Conservation (phyloP, 1,140 invertebrate genomes). For the Cecropterus lyciades region DNA sequence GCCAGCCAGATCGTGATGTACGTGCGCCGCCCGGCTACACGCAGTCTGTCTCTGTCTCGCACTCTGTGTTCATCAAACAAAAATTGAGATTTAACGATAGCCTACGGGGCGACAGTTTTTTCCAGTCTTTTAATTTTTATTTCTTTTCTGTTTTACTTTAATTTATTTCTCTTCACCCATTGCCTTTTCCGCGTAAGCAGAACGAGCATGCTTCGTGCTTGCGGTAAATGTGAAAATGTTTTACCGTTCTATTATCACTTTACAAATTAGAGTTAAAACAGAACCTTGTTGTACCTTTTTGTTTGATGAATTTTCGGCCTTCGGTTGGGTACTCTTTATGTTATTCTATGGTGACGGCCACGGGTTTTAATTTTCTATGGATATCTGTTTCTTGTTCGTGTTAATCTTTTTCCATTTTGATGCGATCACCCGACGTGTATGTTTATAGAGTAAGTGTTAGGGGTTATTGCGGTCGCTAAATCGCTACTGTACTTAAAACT, state of each 20-base stretch:
- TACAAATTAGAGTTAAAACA: conserved; percentile 31
- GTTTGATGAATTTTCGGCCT: conserved; percentile 59
- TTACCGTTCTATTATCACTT: conserved; percentile 20
- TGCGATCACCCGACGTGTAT: conserved; percentile 9
- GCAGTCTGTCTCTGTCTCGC: conserved; percentile 43
- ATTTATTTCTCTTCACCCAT: conserved; percentile 16
- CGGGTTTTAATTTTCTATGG: conserved; percentile 53
- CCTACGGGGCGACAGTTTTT: not conserved
- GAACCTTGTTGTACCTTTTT: conserved; percentile 40
- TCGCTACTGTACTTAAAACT: conserved; percentile 15
- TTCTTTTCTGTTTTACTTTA: conserved; percentile 32
- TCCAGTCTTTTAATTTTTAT: not conserved
- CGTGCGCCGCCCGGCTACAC: conserved; percentile 72
- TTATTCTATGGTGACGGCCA: conserved; percentile 57
- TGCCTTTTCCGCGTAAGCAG: conserved; percentile 12
- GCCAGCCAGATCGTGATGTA: conserved; percentile 94
- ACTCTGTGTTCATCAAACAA: conserved; percentile 59
- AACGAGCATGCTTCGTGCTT: conserved; percentile 33
- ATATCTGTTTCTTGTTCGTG: conserved; percentile 33
- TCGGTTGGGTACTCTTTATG: conserved; percentile 51
- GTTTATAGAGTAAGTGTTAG: conserved; percentile 12
- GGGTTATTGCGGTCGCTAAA: conserved; percentile 8
- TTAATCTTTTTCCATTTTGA: conserved; percentile 28
- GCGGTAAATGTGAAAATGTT: conserved; percentile 1
- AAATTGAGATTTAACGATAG: conserved; percentile 6